Evolutionary conservation across 2,888 invertebrate species (phyloP).

Genomic region (Anthophora plumipes): DNA sequence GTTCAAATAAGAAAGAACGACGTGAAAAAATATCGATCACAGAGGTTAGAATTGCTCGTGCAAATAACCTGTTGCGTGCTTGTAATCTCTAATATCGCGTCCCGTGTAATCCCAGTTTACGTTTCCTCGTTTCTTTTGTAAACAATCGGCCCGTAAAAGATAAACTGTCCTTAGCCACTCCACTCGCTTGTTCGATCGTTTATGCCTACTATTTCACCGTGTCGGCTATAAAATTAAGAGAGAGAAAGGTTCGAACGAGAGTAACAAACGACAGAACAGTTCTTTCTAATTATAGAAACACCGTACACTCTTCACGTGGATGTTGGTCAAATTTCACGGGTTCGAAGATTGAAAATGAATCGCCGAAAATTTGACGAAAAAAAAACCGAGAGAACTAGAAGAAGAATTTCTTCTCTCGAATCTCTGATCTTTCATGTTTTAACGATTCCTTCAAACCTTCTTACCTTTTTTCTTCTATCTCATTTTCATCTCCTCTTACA

Average conservation of each 20-base stretch:
- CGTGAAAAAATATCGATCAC: background rate
- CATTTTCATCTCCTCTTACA: no score
- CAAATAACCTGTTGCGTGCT: constrained; percentile 14
- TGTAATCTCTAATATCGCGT: background rate
- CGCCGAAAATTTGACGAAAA: no score
- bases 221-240: background rate
- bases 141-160: background rate
- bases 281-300: background rate
- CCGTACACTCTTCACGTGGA: no score
- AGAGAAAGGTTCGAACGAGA: background rate
- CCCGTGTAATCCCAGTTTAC: background rate
- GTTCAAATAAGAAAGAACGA: background rate
- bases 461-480: no score
- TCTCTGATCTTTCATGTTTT: no score
- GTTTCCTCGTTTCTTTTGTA: background rate
- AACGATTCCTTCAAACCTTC: no score
- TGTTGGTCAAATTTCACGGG: no score
- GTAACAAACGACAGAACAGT: background rate
- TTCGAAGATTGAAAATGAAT: no score
- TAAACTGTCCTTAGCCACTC: no score
- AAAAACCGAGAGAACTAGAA: no score
- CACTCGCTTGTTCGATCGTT: background rate
- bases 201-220: background rate
- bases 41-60: background rate
- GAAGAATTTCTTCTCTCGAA: no score